Conservation (phyloP, 2,797 vertebrate species). For the Tolypeutes matacus region DNA sequence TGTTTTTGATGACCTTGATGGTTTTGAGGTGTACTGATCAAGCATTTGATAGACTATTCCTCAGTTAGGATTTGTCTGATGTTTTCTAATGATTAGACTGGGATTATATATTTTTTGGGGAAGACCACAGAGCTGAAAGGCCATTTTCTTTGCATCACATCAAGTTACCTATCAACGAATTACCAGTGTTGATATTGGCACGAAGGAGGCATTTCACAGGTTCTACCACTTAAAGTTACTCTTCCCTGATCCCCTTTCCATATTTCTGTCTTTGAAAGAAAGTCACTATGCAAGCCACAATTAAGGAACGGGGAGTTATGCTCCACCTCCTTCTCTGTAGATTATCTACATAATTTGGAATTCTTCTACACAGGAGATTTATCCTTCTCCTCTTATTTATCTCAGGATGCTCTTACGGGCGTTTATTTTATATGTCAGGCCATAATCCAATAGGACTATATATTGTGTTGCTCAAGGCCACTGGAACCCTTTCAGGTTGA, state of each 20-base stretch:
- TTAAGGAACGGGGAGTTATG: too few relatives aligned
- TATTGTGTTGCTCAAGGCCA: not conserved
- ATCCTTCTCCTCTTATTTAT: not conserved
- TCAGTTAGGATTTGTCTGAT: not conserved
- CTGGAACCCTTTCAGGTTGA: too few relatives aligned
- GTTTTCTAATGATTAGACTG: not conserved
- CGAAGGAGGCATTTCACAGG: not conserved
- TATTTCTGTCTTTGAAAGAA: not conserved
- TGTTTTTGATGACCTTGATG: not conserved
- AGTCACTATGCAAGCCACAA: too few relatives aligned
- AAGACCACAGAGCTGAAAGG: not conserved
- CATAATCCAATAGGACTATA: not conserved
- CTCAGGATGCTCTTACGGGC: not conserved
- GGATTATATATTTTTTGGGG: not conserved
- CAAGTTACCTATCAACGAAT: not conserved
- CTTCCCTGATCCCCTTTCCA: not conserved
- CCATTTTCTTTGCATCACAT: not conserved
- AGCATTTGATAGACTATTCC: not conserved
- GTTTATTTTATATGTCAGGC: not conserved
- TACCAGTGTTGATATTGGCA: not conserved
- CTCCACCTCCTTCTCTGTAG: too few relatives aligned
- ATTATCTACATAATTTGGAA: not conserved
- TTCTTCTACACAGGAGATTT: not conserved
- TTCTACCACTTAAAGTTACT: not conserved
- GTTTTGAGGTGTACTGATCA: not conserved